Conservation (phyloP, 1,140 invertebrate genomes). For the Trypoxylus dichotomus region DNA sequence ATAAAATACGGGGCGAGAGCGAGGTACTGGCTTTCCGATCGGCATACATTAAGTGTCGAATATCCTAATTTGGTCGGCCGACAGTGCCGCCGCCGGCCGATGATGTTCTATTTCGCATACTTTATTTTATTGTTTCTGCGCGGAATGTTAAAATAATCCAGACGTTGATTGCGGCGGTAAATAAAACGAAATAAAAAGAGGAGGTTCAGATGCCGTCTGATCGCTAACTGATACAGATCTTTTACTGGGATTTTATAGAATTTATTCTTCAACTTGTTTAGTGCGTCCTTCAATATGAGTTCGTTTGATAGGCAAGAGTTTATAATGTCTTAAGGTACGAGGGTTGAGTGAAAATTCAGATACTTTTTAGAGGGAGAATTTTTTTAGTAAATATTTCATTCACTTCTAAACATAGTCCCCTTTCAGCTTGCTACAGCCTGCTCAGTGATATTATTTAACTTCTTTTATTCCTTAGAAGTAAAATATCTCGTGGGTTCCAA, state of each 20-base stretch:
- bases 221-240: background rate
- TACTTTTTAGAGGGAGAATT: too few relatives aligned
- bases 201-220: background rate
- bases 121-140: slow-evolving; percentile 28
- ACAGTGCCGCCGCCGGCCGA: slow-evolving; percentile 30
- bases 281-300: background rate
- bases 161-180: background rate
- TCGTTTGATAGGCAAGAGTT: background rate
- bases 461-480: too few relatives aligned
- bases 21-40: slow-evolving; percentile 27
- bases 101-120: slow-evolving; percentile 29
- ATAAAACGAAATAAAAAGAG: slow-evolving; percentile 1
- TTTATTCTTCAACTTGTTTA: background rate
- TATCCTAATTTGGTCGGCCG: slow-evolving; percentile 48
- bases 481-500: too few relatives aligned
- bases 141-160: slow-evolving; percentile 21
- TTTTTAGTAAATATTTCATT: too few relatives aligned
- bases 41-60: slow-evolving; percentile 44
- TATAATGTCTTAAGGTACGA: too few relatives aligned
- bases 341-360: too few relatives aligned
- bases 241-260: background rate
- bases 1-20: slow-evolving; percentile 46
- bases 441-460: too few relatives aligned
- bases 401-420: too few relatives aligned
- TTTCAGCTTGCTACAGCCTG: too few relatives aligned